These are phyloP conservation scores for Chironomus riparius DNA, from an alignment of 2,888 invertebrate species.

Conservation along the genomic window DNA sequence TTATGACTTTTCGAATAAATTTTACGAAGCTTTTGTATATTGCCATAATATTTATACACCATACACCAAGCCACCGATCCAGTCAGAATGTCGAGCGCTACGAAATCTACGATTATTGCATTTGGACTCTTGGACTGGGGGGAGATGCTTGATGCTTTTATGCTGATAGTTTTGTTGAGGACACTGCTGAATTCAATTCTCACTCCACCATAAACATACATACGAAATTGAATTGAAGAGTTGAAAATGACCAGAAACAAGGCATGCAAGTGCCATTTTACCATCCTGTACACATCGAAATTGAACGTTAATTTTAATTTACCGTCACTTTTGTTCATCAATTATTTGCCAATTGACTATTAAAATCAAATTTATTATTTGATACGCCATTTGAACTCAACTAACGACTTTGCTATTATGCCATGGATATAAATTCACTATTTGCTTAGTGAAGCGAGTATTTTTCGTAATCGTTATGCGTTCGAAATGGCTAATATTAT, in stretches of 20 bases:
- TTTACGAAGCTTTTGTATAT: background rate
- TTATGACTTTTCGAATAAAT: constrained; percentile 24
- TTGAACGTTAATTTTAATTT: constrained; percentile 17
- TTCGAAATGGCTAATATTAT: background rate
- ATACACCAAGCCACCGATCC: background rate
- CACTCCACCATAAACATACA: background rate
- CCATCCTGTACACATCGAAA: background rate
- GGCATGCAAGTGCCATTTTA: too few species aligned
- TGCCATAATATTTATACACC: background rate
- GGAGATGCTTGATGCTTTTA: too few species aligned
- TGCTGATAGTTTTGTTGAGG: too few species aligned
- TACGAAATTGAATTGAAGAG: background rate
- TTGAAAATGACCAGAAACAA: background rate
- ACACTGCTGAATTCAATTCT: too few species aligned
- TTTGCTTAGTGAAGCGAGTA: constrained; percentile 12
- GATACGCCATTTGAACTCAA: constrained; percentile 9
- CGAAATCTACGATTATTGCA: constrained; percentile 7
- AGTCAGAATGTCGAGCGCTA: background rate
- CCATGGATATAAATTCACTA: constrained; percentile 14
- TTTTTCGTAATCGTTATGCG: background rate
- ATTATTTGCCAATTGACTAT: constrained; percentile 25
- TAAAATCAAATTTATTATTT: constrained; percentile 22
- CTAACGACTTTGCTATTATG: background rate
- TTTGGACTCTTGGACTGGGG: background rate
- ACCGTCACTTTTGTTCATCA: constrained; percentile 16